Evolutionary conservation across 2,113 vertebrate species (phyloP).

Genomic region (Upupa epops): DNA sequence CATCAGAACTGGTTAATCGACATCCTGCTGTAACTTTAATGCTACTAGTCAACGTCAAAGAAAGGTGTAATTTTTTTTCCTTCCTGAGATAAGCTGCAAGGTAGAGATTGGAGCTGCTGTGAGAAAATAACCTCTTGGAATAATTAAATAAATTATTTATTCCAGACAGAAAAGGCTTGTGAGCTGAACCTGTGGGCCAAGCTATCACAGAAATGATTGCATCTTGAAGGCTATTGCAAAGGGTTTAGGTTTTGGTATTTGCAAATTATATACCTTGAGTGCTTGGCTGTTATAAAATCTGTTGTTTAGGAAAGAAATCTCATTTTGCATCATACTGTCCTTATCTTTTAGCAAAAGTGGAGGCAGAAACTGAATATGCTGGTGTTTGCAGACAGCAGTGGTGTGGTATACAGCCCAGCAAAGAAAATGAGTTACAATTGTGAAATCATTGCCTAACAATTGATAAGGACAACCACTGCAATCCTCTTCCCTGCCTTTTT

Average conservation of each 20-base stretch:
- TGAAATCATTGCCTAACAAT: conserved; percentile 59
- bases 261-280: neutral
- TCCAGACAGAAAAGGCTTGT: neutral
- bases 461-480: conserved; percentile 48
- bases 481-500: conserved; percentile 3
- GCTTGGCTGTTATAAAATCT: neutral
- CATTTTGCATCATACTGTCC: conserved; percentile 1
- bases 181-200: neutral
- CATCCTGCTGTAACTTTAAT: neutral
- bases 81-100: neutral
- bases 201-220: neutral
- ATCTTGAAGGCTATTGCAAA: neutral
- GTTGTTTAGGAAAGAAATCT: conserved; percentile 24
- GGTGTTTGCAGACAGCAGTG: conserved; percentile 13
- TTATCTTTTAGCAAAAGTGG: conserved; percentile 27
- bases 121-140: neutral
- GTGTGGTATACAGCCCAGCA: neutral
- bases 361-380: neutral
- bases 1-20: neutral
- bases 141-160: conserved; percentile 4
- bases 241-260: neutral
- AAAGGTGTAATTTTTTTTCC: neutral
- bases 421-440: conserved; percentile 21
- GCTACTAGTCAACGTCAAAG: neutral
- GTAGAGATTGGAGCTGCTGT: neutral